Evolutionary conservation across 2,888 invertebrate species (phyloP).

Genomic region (Timandra comae): DNA sequence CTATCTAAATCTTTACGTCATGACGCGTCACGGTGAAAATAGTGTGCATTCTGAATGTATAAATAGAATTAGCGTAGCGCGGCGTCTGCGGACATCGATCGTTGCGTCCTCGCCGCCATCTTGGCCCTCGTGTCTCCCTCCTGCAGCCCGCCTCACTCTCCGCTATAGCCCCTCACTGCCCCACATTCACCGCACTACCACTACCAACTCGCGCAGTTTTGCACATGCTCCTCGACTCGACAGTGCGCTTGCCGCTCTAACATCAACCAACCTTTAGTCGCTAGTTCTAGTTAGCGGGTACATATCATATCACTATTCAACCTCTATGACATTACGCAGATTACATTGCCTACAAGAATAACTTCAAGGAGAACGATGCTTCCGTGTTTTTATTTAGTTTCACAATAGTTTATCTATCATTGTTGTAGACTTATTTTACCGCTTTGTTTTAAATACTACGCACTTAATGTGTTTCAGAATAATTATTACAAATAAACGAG

Average conservation of each 20-base stretch:
- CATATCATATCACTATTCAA: slow-evolving; percentile 7
- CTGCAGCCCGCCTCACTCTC: slow-evolving; percentile 52
- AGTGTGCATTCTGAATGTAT: slow-evolving; percentile 39
- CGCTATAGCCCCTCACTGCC: slow-evolving; percentile 64
- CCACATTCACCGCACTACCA: slow-evolving; percentile 69
- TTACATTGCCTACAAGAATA: slow-evolving; percentile 26
- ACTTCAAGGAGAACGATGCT: slow-evolving; percentile 35
- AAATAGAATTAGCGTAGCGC: slow-evolving; percentile 70
- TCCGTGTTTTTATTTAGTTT: slow-evolving; percentile 23
- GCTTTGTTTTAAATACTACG: too few species aligned
- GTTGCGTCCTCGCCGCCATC: slow-evolving; percentile 75
- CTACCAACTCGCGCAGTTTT: slow-evolving; percentile 51
- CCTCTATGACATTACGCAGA: slow-evolving; percentile 11
- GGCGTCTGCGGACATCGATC: slow-evolving; percentile 73
- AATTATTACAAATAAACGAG: too few species aligned
- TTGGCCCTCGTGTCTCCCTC: slow-evolving; percentile 73
- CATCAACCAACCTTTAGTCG: not conserved
- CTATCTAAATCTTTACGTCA: slow-evolving; percentile 25
- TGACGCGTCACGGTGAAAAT: slow-evolving; percentile 47
- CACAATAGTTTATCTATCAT: slow-evolving; percentile 6
- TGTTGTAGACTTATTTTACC: slow-evolving; percentile 3
- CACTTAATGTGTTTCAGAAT: too few species aligned
- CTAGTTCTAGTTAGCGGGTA: not conserved
- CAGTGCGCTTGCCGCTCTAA: slow-evolving; percentile 4
- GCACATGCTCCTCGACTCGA: slow-evolving; percentile 49